These are phyloP conservation scores for Andrena haemorrhoa DNA, from an alignment of 2,888 invertebrate species.

Conservation along the genomic window DNA sequence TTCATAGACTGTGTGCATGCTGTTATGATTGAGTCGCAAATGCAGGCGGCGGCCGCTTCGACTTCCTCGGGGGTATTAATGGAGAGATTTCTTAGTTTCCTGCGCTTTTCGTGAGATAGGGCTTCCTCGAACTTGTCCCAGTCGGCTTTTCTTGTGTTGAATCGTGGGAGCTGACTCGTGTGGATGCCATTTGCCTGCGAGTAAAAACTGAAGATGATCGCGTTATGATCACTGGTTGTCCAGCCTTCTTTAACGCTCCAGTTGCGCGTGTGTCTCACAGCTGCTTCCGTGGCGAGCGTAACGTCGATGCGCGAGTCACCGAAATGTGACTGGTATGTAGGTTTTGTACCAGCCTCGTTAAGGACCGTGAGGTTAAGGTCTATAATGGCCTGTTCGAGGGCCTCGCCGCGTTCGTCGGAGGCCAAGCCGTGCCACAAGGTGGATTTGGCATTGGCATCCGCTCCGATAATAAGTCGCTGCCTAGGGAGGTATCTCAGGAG, in stretches of 20 bases:
- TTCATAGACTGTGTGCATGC: background rate
- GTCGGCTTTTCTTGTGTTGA: background rate
- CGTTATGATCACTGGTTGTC: constrained; percentile 13
- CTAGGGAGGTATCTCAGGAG: accelerated
- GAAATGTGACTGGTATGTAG: background rate
- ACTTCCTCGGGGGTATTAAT: background rate
- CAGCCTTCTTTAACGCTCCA: background rate
- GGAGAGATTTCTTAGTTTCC: background rate
- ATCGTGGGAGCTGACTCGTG: background rate
- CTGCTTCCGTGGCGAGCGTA: background rate
- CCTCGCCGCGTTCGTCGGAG: background rate
- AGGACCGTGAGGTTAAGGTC: background rate
- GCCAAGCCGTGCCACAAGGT: background rate
- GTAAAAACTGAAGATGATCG: background rate
- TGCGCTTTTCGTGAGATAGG: background rate
- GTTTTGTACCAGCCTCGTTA: background rate
- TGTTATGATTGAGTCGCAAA: background rate
- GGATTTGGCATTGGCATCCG: background rate
- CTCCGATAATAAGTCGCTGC: background rate
- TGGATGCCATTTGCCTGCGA: no score
- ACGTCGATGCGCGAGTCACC: background rate
- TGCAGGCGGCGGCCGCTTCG: background rate
- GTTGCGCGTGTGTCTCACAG: accelerated
- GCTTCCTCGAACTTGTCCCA: background rate
- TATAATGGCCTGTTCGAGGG: background rate